These are phyloP conservation scores for Pachypsylla venusta DNA, from an alignment of 1,140 invertebrate species.

Conservation along the genomic window DNA sequence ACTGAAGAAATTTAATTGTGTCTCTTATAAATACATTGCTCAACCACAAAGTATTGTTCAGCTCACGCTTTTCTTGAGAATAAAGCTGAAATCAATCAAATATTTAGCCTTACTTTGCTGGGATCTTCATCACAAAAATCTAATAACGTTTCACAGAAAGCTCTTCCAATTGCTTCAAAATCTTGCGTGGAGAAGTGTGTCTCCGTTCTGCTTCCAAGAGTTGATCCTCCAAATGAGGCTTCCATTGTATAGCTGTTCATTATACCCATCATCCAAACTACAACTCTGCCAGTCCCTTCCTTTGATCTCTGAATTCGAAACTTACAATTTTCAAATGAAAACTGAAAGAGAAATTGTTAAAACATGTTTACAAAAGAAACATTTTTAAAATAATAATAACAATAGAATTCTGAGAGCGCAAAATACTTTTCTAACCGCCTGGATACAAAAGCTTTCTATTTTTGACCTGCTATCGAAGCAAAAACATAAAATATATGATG, in stretches of 20 bases:
- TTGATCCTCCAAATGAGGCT: constrained; percentile 80
- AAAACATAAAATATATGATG: too few relatives aligned
- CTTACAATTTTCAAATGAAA: constrained; percentile 85
- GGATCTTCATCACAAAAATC: constrained; percentile 82
- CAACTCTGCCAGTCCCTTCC: constrained; percentile 82
- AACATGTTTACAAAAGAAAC: constrained; percentile 3
- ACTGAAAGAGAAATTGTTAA: constrained; percentile 41
- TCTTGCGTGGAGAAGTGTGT: constrained; percentile 76
- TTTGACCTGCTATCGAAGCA: too few relatives aligned
- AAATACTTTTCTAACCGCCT: not conserved
- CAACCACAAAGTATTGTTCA: not conserved
- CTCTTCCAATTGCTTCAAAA: constrained; percentile 65
- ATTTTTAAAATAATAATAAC: constrained; percentile 16
- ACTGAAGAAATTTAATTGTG: too few relatives aligned
- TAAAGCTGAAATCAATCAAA: too few relatives aligned
- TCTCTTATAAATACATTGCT: too few relatives aligned
- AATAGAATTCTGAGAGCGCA: too few relatives aligned
- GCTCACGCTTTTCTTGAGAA: too few relatives aligned
- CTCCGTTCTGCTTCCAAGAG: constrained; percentile 54
- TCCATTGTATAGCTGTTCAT: constrained; percentile 90
- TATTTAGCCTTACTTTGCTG: constrained; percentile 63
- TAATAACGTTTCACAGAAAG: constrained; percentile 81
- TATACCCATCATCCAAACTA: constrained; percentile 87
- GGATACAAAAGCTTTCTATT: not conserved
- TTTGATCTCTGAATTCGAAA: constrained; percentile 83